phyloP scores from a whole-genome alignment of 1,140 invertebrate genomes.

The Andrena cerasifolii region DNA sequence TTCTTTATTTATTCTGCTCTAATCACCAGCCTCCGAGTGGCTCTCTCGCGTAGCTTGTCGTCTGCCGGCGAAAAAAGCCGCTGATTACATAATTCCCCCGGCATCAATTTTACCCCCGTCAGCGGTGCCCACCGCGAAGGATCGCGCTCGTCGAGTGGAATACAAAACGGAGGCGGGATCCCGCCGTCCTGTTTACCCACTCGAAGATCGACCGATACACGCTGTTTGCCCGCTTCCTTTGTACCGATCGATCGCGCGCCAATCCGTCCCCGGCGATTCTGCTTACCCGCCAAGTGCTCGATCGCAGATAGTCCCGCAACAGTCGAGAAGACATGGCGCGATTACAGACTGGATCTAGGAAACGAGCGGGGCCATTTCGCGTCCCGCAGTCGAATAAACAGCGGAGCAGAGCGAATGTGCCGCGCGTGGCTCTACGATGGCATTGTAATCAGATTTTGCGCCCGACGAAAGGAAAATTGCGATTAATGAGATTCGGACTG shows the following conservation, averaged over 20 bases:
- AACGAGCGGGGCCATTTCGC: neutral
- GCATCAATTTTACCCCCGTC: slow-evolving; percentile 26
- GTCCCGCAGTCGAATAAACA: slow-evolving; percentile 21
- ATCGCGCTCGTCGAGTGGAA: neutral
- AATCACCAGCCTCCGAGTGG: slow-evolving; percentile 66
- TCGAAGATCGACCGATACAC: slow-evolving; percentile 3
- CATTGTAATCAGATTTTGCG: slow-evolving; percentile 26
- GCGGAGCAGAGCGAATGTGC: neutral
- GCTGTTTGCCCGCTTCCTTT: slow-evolving; percentile 3
- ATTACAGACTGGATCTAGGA: too few relatives aligned
- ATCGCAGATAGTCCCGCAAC: too few relatives aligned
- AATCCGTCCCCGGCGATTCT: too few relatives aligned
- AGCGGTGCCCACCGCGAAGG: neutral
- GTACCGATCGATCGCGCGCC: neutral
- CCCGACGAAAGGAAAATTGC: slow-evolving; percentile 42
- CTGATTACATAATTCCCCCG: slow-evolving; percentile 42
- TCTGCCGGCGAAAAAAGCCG: slow-evolving; percentile 10
- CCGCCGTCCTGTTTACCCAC: neutral
- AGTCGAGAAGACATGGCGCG: too few relatives aligned
- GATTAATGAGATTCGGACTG: slow-evolving; percentile 21
- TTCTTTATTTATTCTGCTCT: slow-evolving; percentile 61
- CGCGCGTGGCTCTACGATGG: slow-evolving; percentile 1
- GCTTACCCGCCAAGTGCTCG: too few relatives aligned
- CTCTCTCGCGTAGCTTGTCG: slow-evolving; percentile 47
- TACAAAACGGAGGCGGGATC: neutral